Evolutionary conservation across 2,797 vertebrate species (phyloP).

Genomic region (Hydrolagus colliei): DNA sequence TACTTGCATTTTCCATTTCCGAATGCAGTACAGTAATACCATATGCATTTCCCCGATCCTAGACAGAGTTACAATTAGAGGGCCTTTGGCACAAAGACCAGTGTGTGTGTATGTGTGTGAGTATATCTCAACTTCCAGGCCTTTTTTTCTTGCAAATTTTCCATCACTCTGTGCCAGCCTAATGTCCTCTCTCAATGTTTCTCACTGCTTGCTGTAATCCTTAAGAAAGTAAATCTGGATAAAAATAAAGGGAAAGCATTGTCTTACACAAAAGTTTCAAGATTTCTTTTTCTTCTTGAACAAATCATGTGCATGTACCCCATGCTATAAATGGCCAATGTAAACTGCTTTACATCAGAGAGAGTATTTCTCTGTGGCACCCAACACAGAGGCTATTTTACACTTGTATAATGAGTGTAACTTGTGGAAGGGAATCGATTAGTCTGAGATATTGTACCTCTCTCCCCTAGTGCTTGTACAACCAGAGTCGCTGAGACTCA

Average conservation of each 20-base stretch:
- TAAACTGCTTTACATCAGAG: too few species aligned
- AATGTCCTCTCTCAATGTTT: conserved; percentile 10
- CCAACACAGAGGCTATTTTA: too few species aligned
- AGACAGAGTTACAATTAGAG: background rate
- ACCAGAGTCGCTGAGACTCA: too few species aligned
- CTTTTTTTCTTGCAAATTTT: conserved; percentile 16
- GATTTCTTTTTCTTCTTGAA: too few species aligned
- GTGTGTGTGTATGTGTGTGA: conserved; percentile 16
- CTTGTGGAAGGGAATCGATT: too few species aligned
- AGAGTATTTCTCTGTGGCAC: too few species aligned
- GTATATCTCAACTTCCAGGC: background rate
- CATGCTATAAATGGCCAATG: too few species aligned
- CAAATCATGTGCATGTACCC: too few species aligned
- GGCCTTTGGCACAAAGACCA: conserved; percentile 14
- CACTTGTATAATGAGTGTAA: too few species aligned
- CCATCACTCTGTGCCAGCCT: conserved; percentile 24
- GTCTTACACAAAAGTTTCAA: background rate
- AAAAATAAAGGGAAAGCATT: background rate
- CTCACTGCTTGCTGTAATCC: background rate
- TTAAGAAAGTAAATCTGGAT: background rate
- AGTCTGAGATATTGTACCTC: too few species aligned
- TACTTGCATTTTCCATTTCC: conserved; percentile 24
- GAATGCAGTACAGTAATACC: background rate
- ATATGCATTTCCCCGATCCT: background rate
- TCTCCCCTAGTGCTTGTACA: too few species aligned